A percentile compares a stretch with the other conserved stretches of the same genome.
Evolutionary conservation across 2,888 invertebrate genomes (phyloP).

Genomic region (Pachymerium ferrugineum): DNA sequence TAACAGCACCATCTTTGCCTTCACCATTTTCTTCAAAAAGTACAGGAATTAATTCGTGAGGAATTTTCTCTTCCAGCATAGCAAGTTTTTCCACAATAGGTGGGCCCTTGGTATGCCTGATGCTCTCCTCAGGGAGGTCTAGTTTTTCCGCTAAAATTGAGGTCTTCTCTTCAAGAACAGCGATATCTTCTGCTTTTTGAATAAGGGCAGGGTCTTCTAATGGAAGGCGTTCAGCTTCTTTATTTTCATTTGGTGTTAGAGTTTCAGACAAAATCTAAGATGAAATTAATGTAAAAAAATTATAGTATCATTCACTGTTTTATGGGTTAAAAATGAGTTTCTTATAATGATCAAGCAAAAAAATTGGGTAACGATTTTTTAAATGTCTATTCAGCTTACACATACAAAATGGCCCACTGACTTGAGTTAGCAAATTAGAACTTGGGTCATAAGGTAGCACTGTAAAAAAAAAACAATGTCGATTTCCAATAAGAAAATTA

Average conservation of each 20-base stretch:
- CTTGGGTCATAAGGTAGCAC: no score
- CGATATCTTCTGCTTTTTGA: neutral
- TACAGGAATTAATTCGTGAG: neutral
- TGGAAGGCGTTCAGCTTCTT: neutral
- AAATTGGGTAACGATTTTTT: no score
- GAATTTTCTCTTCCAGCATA: neutral
- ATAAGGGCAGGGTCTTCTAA: neutral
- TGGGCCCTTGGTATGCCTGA: neutral
- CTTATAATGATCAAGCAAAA: no score
- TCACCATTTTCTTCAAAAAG: neutral
- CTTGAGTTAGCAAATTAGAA: no score
- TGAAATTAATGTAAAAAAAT: neutral
- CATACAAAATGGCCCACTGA: no score
- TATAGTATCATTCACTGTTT: no score
- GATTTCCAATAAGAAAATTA: no score
- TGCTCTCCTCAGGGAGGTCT: neutral
- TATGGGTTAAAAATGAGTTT: no score
- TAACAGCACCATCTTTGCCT: neutral
- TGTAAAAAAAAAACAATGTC: no score
- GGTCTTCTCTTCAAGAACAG: conserved; percentile 1
- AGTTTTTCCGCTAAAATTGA: conserved; percentile 6
- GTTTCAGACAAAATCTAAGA: neutral
- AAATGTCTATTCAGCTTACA: no score
- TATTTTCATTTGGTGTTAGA: neutral
- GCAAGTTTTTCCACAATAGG: neutral